These are phyloP conservation scores for Ichneumoninae sp. DNA, from an alignment of 2,888 invertebrate species.

Conservation along the genomic window DNA sequence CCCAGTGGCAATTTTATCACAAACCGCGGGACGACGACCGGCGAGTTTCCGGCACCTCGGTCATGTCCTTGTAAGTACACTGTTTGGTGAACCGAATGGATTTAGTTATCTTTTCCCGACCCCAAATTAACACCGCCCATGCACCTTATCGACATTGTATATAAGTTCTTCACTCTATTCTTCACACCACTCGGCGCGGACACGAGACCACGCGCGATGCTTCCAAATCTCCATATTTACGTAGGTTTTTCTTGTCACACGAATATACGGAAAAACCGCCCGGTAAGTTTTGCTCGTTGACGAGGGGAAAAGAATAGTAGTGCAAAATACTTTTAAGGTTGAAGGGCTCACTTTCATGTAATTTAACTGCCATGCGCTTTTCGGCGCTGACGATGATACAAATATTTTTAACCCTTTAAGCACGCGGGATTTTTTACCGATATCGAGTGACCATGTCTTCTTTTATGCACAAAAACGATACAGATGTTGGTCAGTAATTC, in stretches of 20 bases:
- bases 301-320: constrained; percentile 10
- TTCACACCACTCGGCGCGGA: constrained; percentile 13
- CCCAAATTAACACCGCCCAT: neutral
- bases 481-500: too few relatives aligned
- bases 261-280: constrained; percentile 28
- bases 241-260: constrained; percentile 27
- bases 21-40: constrained; percentile 86
- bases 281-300: constrained; percentile 45
- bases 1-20: constrained; percentile 86
- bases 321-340: neutral
- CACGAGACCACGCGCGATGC: constrained; percentile 15
- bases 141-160: constrained; percentile 20
- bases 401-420: too few relatives aligned
- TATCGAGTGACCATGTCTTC: too few relatives aligned
- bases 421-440: too few relatives aligned
- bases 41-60: constrained; percentile 86
- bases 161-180: constrained; percentile 19
- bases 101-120: neutral
- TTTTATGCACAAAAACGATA: too few relatives aligned
- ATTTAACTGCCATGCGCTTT: too few relatives aligned
- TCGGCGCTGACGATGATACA: too few relatives aligned
- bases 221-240: constrained; percentile 8
- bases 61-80: constrained; percentile 86
- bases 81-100: constrained; percentile 8
- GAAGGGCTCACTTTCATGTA: neutral